These are phyloP conservation scores for Bagarius yarrelli DNA, from an alignment of 2,113 vertebrate genomes.

Conservation along the genomic window DNA sequence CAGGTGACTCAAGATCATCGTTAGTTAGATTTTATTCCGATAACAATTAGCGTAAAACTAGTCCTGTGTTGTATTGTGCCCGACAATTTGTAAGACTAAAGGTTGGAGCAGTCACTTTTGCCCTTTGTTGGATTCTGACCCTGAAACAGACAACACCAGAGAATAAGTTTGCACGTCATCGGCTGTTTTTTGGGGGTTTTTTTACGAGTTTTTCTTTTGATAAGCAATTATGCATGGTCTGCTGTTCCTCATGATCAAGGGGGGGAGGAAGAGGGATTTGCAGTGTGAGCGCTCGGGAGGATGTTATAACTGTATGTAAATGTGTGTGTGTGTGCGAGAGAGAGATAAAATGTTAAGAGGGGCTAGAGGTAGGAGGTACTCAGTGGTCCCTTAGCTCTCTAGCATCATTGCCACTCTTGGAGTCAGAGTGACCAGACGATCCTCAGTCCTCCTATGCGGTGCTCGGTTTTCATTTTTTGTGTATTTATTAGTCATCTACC, in stretches of 20 bases:
- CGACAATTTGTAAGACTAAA: too few species aligned
- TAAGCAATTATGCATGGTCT: slow-evolving; percentile 14
- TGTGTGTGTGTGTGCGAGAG: slow-evolving; percentile 3
- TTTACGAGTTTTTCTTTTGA: slow-evolving; percentile 12
- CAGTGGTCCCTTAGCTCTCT: background rate
- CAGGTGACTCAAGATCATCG: background rate
- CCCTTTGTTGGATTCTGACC: background rate
- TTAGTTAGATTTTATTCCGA: background rate
- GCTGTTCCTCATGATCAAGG: background rate
- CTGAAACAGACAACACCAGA: background rate
- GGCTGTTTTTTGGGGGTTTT: too few species aligned
- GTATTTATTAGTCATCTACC: background rate
- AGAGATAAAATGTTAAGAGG: background rate
- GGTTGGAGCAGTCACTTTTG: too few species aligned
- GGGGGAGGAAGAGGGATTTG: background rate
- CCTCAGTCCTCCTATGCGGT: background rate
- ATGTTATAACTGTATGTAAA: slow-evolving; percentile 18
- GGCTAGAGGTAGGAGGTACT: slow-evolving; percentile 24
- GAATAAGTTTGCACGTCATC: background rate
- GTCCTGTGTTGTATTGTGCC: background rate
- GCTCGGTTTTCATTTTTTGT: background rate
- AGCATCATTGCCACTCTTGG: background rate
- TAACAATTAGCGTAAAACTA: background rate
- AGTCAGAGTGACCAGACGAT: background rate
- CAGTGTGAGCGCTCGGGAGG: slow-evolving; percentile 6